phyloP scores from a whole-genome alignment of 2,113 vertebrate species.

The Phalacrocorax pelagicus region DNA sequence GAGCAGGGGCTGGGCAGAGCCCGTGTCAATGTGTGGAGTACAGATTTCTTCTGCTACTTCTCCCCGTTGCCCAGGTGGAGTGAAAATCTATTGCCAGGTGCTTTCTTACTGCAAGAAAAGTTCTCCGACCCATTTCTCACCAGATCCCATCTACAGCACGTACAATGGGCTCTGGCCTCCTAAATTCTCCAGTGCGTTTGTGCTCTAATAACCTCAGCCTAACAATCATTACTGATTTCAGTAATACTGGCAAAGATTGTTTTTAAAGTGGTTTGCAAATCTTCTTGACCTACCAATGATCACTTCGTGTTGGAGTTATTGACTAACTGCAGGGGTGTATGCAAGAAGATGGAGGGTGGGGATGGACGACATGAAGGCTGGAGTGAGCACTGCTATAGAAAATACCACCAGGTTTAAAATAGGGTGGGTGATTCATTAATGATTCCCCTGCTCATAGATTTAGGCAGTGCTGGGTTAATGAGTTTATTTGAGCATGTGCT shows the following conservation, averaged over 20 bases:
- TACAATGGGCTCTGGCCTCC: too few species aligned
- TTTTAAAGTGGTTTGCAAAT: background rate
- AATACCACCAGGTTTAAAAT: background rate
- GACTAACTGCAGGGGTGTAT: fast-evolving
- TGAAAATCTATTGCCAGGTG: background rate
- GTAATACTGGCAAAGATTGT: background rate
- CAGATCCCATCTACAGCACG: background rate
- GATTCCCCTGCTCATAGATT: background rate
- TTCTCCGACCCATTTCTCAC: background rate
- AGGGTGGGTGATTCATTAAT: background rate
- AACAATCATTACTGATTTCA: background rate
- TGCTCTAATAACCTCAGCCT: background rate
- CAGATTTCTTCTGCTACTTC: background rate
- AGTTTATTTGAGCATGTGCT: background rate
- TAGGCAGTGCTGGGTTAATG: background rate
- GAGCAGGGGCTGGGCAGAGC: background rate
- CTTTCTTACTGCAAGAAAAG: background rate
- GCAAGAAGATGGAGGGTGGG: background rate
- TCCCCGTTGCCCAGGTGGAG: background rate
- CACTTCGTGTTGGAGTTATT: background rate
- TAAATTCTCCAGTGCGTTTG: fast-evolving
- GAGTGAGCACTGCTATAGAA: background rate
- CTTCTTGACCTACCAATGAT: fast-evolving
- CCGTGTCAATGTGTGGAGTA: fast-evolving
- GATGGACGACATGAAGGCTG: background rate